phyloP scores from a whole-genome alignment of 1,140 invertebrate species.

The Drosophila neocordata region DNA sequence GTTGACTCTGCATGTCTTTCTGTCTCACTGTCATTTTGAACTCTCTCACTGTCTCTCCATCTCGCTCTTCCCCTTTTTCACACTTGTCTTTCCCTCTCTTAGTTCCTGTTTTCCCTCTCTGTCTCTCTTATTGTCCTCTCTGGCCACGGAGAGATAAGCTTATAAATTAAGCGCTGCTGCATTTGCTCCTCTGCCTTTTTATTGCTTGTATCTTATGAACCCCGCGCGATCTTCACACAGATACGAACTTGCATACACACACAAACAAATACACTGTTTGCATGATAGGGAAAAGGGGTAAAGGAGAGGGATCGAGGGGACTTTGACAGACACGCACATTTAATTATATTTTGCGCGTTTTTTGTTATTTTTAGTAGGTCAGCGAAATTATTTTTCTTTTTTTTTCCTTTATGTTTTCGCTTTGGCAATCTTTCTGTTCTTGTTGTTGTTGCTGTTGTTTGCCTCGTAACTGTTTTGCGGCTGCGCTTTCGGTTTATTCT shows the following conservation, averaged over 20 bases:
- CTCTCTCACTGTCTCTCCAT: too few species aligned
- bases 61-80: background rate
- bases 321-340: slow-evolving; percentile 65
- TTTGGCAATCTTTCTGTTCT: slow-evolving; percentile 23
- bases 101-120: slow-evolving; percentile 23
- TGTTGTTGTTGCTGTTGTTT: slow-evolving; percentile 29
- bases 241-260: slow-evolving; percentile 28
- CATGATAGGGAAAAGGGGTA: background rate
- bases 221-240: slow-evolving; percentile 34
- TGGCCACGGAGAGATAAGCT: slow-evolving; percentile 23
- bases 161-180: slow-evolving; percentile 40
- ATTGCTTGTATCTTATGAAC: slow-evolving; percentile 53
- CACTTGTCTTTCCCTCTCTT: background rate
- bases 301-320: background rate
- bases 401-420: slow-evolving; percentile 24
- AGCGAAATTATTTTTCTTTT: slow-evolving; percentile 63
- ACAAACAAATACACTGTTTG: slow-evolving; percentile 7
- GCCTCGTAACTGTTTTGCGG: slow-evolving; percentile 58
- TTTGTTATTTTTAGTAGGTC: slow-evolving; percentile 69
- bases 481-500: slow-evolving; percentile 46
- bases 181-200: slow-evolving; percentile 31
- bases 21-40: slow-evolving; percentile 2
- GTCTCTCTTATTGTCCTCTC: slow-evolving; percentile 20
- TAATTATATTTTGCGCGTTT: slow-evolving; percentile 72
- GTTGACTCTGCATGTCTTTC: background rate